Base-by-base conservation (phyloP, 2,797 vertebrate genomes). In the Gila robusta region DNA sequence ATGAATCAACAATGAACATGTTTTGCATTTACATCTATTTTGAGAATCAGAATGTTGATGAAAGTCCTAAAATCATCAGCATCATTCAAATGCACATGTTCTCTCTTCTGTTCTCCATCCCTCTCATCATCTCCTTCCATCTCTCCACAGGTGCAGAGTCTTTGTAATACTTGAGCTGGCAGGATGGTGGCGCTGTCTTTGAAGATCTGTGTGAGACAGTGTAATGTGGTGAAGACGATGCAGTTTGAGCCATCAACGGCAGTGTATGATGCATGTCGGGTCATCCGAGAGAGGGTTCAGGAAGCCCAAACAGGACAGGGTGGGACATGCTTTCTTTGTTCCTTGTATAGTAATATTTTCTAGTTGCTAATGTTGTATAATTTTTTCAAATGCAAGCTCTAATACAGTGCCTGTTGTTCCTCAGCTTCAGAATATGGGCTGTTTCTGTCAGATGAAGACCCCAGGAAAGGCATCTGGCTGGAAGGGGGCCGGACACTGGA, bases 151-250 rank as follows among this genome's bases (percentile, higher is more conserved):
- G 79, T 85, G 76, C 79, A 79, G 77, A 89, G 86, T 85, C 86
- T 90, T 91, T 89, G 90, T 90, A 21, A 90, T 89, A 66, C 54
- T 89, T 89, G 87, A 88, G 52, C 90, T 76, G 88, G 80, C 93
- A 96, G 93, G 89, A 99, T 99, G 98, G 98, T 99, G 90, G 98
- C 97, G 87, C 94, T 99, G 44, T 99, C 98, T 0, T 91, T 99
- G 67, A 99, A 99, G 95, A 99, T 99, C 88, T 99, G 98, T 26
- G 96, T 99, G 11, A 98, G 98, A 69, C 98, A 99, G 69, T 99
- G 98, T 95, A 99, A 99, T 6, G 98, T 99, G 88, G 97, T 99
- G 91, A 99, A 99, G 95, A 99, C 98, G 0, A 99, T 99, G 98
- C 98, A 99, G 92, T 99, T 99, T 81, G 98, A 98, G 21, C 98